Evolutionary conservation across 2,113 vertebrate genomes (phyloP), one percentile per base, ranked within the genome.

Genomic region (Sceloporus tristichus): DNA sequence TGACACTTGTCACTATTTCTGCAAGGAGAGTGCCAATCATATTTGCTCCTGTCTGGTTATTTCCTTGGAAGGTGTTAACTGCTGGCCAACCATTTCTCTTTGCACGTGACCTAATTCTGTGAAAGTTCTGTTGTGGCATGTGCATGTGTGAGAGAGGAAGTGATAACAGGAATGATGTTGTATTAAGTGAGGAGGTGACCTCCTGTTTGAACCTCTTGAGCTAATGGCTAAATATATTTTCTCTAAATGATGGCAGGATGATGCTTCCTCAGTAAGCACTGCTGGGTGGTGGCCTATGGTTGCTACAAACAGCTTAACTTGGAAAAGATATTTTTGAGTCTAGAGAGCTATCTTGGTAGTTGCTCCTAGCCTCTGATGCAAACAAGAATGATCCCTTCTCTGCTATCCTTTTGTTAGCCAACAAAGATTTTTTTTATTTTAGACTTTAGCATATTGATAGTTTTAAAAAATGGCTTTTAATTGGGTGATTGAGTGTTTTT

Each of bases 1-100:
- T 59, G 85, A 4, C 82, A 10, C 86, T 74, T 91, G 13, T 34
- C 86, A 90, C 2, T 53, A 53, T 54, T n/a, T 86, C 34, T 90
- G 48, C 19, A 9, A 90, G 82, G 85, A 90, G 94, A 85, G 59
- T 87, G 70, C 62, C 71, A 48, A 81, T 13, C 0, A 0, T 19
- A n/a, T 48, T 82, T 89, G n/a, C 0, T 68, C 48, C 38, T 91
- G 2, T 66, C 18, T 82, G 3, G 2, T 85, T 68, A 8, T 75
- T 7, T 54, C 56, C 27, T 80, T 84, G 5, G 16, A 82, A 91
- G 91, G 79, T 2, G 2, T 83, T 87, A 62, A 23, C 0, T 27
- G 6, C 5, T 79, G 34, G 4, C 1, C 75, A 27, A 1, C 4
- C 75, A 86, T 89, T 91, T 92, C 2, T 7, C 54, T 68, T 1